Evolutionary conservation across 1,140 invertebrate species (phyloP), one percentile per base, ranked within the genome.

Genomic region (Paracyclopina nana): DNA sequence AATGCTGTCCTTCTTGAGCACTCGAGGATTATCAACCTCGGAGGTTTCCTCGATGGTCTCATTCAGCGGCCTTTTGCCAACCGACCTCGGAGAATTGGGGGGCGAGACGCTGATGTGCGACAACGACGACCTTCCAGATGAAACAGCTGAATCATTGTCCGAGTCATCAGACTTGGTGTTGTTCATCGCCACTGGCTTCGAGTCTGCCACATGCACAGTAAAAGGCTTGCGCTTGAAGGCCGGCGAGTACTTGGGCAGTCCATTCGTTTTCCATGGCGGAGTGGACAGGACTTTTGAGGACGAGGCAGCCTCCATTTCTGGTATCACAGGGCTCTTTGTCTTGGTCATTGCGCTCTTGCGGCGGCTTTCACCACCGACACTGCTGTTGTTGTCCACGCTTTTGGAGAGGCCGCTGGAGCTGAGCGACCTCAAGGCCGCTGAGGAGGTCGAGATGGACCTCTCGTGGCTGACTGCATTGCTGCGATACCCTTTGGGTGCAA

Each of bases 81-180:
- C 72, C 62, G 77, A 75, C 1, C 27, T 28, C 24, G 4, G 46
- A 75, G 76, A 57, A 58, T 16, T 68, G 66, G 38, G 75, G 77
- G 2, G 74, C 2, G 77, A 2, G 75, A 2, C 71, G 76, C 40
- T 74, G 75, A 25, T 55, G 56, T 59, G 63, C 53, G 52, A 31
- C 25, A 14, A 64, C 53, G 74, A 70, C 11, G 71, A 68, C 55
- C 70, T 75, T 6, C 68, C 72, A 58, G 76, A 74, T 6, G 71
- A 74, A 70, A 85, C 78, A 2, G 81, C 80, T 6, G 81, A 84
- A 62, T 86, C 82, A 59, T 81, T 83, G 60, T 86, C 81, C n/a
- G n/a, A n/a, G n/a, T n/a, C n/a, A 55, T 79, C 82, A 55, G 83
- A 80, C 57, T 80, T 75, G 12, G 53, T 9, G 54, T 52, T 9